Evolutionary conservation across 2,797 vertebrate genomes (phyloP), one percentile per base, ranked within the genome.

Genomic region (Amphiprion clarkii): DNA sequence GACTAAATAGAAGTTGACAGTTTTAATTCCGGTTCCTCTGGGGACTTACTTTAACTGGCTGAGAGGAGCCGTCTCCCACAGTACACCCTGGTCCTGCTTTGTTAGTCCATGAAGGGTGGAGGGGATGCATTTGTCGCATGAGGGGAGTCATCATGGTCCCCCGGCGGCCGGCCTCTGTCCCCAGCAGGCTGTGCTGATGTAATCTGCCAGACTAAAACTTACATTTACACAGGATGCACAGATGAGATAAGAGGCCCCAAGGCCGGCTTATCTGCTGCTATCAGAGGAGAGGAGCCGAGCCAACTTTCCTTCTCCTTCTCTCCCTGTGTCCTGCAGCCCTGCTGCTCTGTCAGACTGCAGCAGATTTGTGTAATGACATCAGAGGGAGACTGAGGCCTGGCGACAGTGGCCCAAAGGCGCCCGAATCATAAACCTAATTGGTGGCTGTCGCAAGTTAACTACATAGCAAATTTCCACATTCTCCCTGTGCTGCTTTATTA

Each of bases 261-360:
- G 92, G 91, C 88, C 73, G n/a, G 62, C 85, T 93, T 94, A 94
- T 96, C 94, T 91, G 75, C 92, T 92, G 91, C 91, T 95, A 95
- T 94, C 94, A 93, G 52, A 85, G 77, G 77, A 88, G 83, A 88
- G 85, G 90, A 95, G 85, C 88, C 55, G 23, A 56, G 93, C 91
- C 85, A 85, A 89, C 81, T 83, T 71, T 58, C 88, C 80, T 82
- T 78, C 74, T 70, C 76, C 71, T 79, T 83, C 82, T 87, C 85
- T 49, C 83, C 42, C 79, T 71, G 83, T 87, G 84, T 77, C 71
- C 90, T 70, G 72, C 90, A 92, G 84, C 88, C 89, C 87, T 83
- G 89, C 62, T 91, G 89, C 89, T 84, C 70, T 71, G 74, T 90
- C 85, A 89, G 89, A 85, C 92, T 81, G 74, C 27, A 84, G 89